These are phyloP conservation scores for Stegodyphus dumicola DNA, from an alignment of 1,140 invertebrate species.

Conservation along the genomic window DNA sequence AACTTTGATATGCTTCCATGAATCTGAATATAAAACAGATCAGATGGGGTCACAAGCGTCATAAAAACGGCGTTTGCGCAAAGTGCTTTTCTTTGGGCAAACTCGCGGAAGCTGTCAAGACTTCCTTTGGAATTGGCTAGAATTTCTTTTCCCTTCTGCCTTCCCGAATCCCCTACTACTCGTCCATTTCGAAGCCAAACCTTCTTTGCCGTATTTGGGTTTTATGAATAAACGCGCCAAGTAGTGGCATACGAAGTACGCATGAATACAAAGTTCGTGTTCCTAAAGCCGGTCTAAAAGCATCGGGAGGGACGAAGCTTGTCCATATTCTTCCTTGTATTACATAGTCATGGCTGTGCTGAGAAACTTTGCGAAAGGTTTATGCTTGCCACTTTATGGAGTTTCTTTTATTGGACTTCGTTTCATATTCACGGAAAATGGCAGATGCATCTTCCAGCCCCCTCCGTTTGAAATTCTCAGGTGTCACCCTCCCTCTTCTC, in stretches of 20 bases:
- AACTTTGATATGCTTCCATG: neutral
- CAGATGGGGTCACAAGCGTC: neutral
- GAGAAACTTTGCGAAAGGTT: conserved; percentile 27
- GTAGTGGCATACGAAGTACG: conserved; percentile 21
- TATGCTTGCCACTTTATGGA: conserved; percentile 54
- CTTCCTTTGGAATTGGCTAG: neutral
- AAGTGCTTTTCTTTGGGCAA: neutral
- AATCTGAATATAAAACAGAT: neutral
- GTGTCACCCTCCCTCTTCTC: conserved; percentile 23
- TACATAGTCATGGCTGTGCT: conserved; percentile 37
- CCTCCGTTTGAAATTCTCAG: neutral
- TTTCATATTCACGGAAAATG: conserved; percentile 55
- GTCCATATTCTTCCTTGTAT: neutral
- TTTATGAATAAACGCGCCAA: conserved; percentile 26
- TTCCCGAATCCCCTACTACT: neutral
- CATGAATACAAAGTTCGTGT: conserved; percentile 14
- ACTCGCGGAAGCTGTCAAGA: neutral
- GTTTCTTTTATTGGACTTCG: conserved; percentile 58
- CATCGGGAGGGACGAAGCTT: neutral
- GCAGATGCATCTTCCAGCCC: neutral
- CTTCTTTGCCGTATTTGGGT: conserved; percentile 4
- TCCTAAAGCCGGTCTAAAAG: neutral
- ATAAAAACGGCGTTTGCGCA: neutral
- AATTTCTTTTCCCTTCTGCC: neutral
- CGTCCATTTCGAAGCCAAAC: neutral